A percentile compares a stretch with the other conserved stretches of the same genome.
phyloP scores from a whole-genome alignment of 1,140 invertebrate genomes.

The Lepidurus arcticus region DNA sequence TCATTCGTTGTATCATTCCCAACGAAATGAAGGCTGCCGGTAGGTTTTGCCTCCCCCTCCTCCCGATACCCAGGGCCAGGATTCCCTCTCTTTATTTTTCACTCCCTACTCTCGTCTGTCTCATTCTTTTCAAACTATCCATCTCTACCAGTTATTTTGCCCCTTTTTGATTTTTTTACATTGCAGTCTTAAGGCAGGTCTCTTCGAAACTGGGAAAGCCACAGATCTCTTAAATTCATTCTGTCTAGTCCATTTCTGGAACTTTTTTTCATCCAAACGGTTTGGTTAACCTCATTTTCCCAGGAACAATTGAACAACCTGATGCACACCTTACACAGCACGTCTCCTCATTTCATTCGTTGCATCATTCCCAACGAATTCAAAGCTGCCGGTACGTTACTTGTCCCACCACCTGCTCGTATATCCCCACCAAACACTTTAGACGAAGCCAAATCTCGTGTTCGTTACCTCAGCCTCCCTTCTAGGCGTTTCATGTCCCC shows the following conservation, averaged over 20 bases:
- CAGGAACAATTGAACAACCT: constrained; percentile 51
- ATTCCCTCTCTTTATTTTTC: neutral
- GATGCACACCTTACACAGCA: constrained; percentile 54
- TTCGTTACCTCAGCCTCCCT: neutral
- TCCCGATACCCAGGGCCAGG: neutral
- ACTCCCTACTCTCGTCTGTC: neutral
- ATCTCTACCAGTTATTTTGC: neutral
- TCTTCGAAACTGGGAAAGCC: too few species aligned
- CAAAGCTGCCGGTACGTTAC: constrained; percentile 50
- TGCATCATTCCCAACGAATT: constrained; percentile 63
- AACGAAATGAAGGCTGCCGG: constrained; percentile 56
- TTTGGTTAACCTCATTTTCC: constrained; percentile 26
- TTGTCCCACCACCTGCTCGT: constrained; percentile 23
- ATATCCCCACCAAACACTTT: neutral
- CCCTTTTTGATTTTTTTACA: too few species aligned
- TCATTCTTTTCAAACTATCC: neutral
- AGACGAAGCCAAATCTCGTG: neutral
- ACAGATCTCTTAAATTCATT: neutral
- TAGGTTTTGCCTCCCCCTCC: constrained; percentile 31
- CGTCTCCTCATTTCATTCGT: constrained; percentile 60
- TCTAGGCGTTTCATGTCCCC: neutral
- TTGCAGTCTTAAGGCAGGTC: too few species aligned
- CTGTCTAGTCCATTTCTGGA: neutral
- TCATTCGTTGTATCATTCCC: constrained; percentile 63
- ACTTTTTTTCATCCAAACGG: constrained; percentile 30